Base-by-base conservation (phyloP, 2,113 vertebrate species). In the Cairina moschata region DNA sequence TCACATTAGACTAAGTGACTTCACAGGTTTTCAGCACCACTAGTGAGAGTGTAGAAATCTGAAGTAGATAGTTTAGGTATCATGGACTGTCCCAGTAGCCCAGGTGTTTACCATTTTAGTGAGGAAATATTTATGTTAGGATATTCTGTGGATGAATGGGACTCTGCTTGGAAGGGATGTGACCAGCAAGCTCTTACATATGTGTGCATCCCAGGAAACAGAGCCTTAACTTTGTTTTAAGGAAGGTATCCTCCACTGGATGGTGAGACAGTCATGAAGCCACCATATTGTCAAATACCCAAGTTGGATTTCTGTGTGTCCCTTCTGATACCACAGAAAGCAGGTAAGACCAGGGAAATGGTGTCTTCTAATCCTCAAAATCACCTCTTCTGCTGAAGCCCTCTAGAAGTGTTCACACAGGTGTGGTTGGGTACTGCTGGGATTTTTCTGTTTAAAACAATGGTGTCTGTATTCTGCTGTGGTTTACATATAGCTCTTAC, bases 91-190 rank as follows among this genome's bases (percentile, higher is more conserved):
- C 32, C 67, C 38, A 38, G 72, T 63, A 83, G 22, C 31, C 68
- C 54, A 92, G 58, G 31, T 38, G 34, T 72, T 93, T 90, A 65
- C 26, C 42, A n/a, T 73, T 88, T 66, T 69, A 28, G 32, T 88
- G 72, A 93, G 62, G 50, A 42, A 65, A 85, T 85, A 68, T 8
- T 83, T 79, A 36, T 5, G 5, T 72, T 69, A 80, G 67, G 59
- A 73, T 69, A 9, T 56, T 83, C 22, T 17, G 32, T 69, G 72
- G 34, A 38, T 0, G 1, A 69, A 9, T 0, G 0, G 38, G 18
- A 38, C 34, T 83, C 28, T 86, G 25, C 29, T 56, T 76, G 38
- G 80, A 67, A 81, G 42, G 20, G 31, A 36, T 75, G 36, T 94
- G 65, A 83, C 36, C 63, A 81, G 31, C 68, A 48, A 73, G 22